Percentiles rank a stretch among this genome's conserved stretches.
phyloP scores from a whole-genome alignment of 1,140 invertebrate genomes.

The Dufourea novaeangliae region DNA sequence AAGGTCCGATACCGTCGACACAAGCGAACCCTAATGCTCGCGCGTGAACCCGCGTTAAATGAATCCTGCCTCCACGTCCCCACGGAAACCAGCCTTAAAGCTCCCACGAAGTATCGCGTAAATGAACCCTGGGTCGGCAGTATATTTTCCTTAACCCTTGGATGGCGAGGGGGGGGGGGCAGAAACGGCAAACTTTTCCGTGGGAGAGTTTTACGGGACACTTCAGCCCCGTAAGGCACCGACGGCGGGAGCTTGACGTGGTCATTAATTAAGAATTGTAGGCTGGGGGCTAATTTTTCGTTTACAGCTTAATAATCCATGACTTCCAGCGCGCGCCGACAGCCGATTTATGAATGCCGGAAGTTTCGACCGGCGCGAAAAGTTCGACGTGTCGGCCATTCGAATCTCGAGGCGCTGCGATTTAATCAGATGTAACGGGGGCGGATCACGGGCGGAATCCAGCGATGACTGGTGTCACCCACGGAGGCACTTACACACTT shows the following conservation, averaged over 20 bases:
- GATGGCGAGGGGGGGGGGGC: background rate
- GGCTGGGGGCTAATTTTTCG: constrained; percentile 56
- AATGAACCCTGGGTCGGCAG: background rate
- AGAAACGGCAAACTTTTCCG: constrained; percentile 35
- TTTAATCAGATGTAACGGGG: too few species aligned
- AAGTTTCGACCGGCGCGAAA: constrained; percentile 15
- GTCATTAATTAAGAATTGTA: constrained; percentile 58
- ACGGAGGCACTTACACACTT: too few species aligned
- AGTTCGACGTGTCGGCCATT: background rate
- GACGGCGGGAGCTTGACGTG: constrained; percentile 44
- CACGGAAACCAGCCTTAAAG: background rate
- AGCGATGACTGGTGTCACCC: too few species aligned
- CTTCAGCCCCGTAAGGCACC: constrained; percentile 23
- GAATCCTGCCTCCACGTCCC: background rate
- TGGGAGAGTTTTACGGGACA: constrained; percentile 35
- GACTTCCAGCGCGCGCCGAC: constrained; percentile 19
- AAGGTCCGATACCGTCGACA: too few species aligned
- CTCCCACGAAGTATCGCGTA: background rate
- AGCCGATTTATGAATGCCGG: constrained; percentile 52
- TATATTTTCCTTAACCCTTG: background rate
- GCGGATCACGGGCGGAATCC: too few species aligned
- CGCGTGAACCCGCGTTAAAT: background rate
- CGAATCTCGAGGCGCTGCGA: background rate
- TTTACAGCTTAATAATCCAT: constrained; percentile 54
- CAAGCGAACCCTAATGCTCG: too few species aligned